A percentile compares a stretch with the other conserved stretches of the same genome.
Evolutionary conservation across 2,797 vertebrate genomes (phyloP).

Genomic region (Buphagus erythrorhynchus): DNA sequence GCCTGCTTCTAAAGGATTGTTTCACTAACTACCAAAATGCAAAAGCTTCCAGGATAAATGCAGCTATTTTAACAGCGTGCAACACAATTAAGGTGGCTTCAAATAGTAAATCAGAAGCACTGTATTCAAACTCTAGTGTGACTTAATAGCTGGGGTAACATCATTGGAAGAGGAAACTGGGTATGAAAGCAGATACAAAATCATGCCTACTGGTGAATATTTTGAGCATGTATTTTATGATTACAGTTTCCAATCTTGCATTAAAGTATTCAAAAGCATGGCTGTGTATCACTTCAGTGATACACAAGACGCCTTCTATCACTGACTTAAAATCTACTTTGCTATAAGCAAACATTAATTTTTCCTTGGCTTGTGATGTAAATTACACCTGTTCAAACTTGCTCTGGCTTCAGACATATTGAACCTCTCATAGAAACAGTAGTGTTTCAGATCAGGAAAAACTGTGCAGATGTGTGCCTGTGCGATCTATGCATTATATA

Average conservation of each 20-base stretch:
- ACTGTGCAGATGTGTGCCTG: neutral
- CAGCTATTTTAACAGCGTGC: neutral
- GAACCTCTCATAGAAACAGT: neutral
- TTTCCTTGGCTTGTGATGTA: neutral
- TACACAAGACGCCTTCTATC: neutral
- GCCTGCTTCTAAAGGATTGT: neutral
- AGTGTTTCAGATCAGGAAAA: neutral
- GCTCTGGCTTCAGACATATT: neutral
- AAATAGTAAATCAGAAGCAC: neutral
- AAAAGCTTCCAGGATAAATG: neutral
- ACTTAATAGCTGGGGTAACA: neutral
- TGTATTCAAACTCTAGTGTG: neutral
- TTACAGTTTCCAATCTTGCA: neutral
- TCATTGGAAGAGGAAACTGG: neutral
- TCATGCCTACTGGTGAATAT: neutral
- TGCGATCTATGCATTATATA: neutral
- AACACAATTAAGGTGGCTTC: neutral
- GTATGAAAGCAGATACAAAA: neutral
- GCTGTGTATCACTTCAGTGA: neutral
- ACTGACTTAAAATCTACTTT: neutral
- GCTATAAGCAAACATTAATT: neutral
- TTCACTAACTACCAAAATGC: neutral
- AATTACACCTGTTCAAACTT: neutral
- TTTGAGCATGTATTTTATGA: neutral
- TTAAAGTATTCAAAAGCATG: rapidly evolving